Percentiles rank a stretch among this genome's conserved stretches.
Evolutionary conservation across 2,888 invertebrate genomes (phyloP).

Genomic region (Chironomus riparius): DNA sequence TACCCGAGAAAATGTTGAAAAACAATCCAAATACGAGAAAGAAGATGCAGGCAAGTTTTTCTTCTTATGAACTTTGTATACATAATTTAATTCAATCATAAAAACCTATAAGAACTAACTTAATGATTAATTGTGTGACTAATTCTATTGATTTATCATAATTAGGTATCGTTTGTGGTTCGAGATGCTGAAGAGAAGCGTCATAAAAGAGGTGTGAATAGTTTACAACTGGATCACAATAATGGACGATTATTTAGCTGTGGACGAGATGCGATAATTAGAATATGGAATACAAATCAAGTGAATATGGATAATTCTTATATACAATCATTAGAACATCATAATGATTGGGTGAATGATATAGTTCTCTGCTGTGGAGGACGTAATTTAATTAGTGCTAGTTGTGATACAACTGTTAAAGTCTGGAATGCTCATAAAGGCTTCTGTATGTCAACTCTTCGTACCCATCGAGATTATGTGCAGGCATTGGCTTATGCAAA

Average conservation of each 20-base stretch:
- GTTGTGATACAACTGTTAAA: conserved; percentile 98
- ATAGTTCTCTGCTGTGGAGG: conserved; percentile 96
- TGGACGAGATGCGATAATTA: conserved; percentile 46
- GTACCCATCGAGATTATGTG: conserved; percentile 98
- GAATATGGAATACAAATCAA: conserved; percentile 71
- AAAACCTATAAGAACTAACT: background rate
- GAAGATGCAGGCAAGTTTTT: conserved; percentile 22
- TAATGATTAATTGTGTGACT: background rate
- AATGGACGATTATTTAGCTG: conserved; percentile 57
- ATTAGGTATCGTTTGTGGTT: conserved; percentile 92
- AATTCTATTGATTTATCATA: background rate
- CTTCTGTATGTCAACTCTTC: conserved; percentile 96
- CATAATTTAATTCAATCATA: background rate
- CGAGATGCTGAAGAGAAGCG: conserved; percentile 90
- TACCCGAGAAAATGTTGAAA: conserved; percentile 14
- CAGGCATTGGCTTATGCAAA: conserved; percentile 95
- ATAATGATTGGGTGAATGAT: conserved; percentile 99
- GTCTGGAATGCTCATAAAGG: conserved; percentile 99
- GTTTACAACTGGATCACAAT: conserved; percentile 83
- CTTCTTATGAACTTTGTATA: background rate
- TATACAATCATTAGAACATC: conserved; percentile 96
- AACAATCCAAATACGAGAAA: conserved; percentile 20
- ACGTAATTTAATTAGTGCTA: conserved; percentile 94
- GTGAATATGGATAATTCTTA: conserved; percentile 60
- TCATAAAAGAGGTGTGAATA: conserved; percentile 93